These are phyloP conservation scores for Cryptocephalus primarius DNA, from an alignment of 2,888 invertebrate genomes.

Conservation along the genomic window DNA sequence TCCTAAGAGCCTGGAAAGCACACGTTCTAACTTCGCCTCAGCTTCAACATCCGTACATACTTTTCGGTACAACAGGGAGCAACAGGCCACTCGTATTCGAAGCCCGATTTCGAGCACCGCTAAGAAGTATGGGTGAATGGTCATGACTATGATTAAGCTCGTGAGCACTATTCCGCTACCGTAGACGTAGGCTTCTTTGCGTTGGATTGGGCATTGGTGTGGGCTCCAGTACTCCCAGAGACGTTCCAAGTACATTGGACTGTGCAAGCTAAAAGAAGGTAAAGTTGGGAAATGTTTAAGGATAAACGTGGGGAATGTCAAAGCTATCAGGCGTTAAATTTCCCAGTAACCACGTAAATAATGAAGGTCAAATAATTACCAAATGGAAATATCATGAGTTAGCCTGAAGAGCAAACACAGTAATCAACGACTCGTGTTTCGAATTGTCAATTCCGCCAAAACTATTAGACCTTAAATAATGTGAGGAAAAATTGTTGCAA, in stretches of 20 bases:
- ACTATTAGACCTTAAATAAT: too few relatives aligned
- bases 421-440: too few relatives aligned
- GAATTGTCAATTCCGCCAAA: too few relatives aligned
- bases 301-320: too few relatives aligned
- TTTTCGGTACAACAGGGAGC: conserved; percentile 67
- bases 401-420: too few relatives aligned
- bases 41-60: conserved; percentile 22
- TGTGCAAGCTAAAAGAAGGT: too few relatives aligned
- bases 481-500: too few relatives aligned
- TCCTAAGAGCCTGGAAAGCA: conserved; percentile 48
- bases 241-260: conserved; percentile 28
- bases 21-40: not conserved
- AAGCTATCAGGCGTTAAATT: too few relatives aligned
- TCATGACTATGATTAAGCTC: conserved; percentile 49
- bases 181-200: conserved; percentile 45
- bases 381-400: too few relatives aligned
- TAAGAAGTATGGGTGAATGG: conserved; percentile 63
- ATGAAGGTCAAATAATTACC: too few relatives aligned
- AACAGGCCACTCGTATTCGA: conserved; percentile 60
- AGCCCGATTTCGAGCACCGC: conserved; percentile 57
- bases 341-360: too few relatives aligned
- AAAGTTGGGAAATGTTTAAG: too few relatives aligned
- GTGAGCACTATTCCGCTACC: conserved; percentile 45
- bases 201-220: conserved; percentile 24
- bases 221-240: conserved; percentile 31